Conservation (phyloP, 2,888 invertebrate genomes). For the Octonoba sinensis region DNA sequence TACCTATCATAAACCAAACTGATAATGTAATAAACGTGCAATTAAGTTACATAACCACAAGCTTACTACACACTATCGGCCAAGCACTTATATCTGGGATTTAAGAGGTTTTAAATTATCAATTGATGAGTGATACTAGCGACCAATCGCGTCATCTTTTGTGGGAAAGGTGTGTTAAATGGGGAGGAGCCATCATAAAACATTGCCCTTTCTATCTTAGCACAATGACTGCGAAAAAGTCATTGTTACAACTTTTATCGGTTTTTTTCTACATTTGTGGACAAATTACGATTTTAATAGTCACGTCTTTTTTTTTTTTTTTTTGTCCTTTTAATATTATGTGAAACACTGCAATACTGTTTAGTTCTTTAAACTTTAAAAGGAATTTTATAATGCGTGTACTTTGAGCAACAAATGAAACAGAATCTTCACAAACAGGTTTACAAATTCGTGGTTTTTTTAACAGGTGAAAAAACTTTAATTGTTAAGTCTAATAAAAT, state of each 20-base stretch:
- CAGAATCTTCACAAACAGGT: too few relatives aligned
- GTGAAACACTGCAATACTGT: background rate
- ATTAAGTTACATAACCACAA: constrained; percentile 61
- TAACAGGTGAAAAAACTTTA: too few relatives aligned
- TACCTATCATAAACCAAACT: constrained; percentile 62
- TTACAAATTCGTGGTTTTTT: too few relatives aligned
- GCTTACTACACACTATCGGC: constrained; percentile 44
- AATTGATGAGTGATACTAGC: constrained; percentile 52
- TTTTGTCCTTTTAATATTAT: background rate
- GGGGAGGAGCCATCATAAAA: constrained; percentile 45
- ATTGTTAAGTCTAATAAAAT: too few relatives aligned
- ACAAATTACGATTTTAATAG: background rate
- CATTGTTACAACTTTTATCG: constrained; percentile 34
- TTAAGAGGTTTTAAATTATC: constrained; percentile 60
- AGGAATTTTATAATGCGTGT: too few relatives aligned
- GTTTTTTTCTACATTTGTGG: constrained; percentile 30
- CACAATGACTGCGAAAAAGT: constrained; percentile 9
- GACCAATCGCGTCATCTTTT: constrained; percentile 53
- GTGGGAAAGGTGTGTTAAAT: constrained; percentile 52
- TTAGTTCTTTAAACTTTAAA: background rate
- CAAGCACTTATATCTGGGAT: constrained; percentile 47
- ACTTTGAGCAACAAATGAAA: too few relatives aligned
- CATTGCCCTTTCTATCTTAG: constrained; percentile 42
- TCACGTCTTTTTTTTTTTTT: background rate
- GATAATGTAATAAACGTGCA: constrained; percentile 65